Evolutionary conservation across 2,113 vertebrate species (phyloP), one percentile per base, ranked within the genome.

Genomic region (Varanus komodoensis): DNA sequence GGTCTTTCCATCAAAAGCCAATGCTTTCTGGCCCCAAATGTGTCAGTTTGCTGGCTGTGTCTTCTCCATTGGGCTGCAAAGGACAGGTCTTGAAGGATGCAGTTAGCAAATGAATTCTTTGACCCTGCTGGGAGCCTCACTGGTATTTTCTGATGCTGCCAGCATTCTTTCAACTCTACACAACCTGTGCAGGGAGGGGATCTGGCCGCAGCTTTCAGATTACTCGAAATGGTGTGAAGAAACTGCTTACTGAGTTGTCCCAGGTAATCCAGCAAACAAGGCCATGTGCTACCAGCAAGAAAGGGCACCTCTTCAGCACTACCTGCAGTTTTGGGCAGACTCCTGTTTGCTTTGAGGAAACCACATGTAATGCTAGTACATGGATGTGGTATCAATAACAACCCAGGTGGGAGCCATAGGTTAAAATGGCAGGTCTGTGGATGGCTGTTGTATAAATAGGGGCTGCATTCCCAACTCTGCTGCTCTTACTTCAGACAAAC

Each of bases 91-190:
- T 25, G 83, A 38, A 69, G 25, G n/a, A 27, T 8, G 19, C 12
- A 89, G 54, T 86, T 90, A 87, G 89, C 25, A 90, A 68, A 77
- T 34, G 68, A 23, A 50, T 87, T 6, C 27, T 84, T 91, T 67
- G 89, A n/a, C n/a, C 89, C 14, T 93, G 25, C 19, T 32, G 74
- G 32, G 11, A 87, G 92, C 91, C 54, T 64, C 84, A 29, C 78
- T 81, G 92, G 23, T 48, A 32, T 34, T 4, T 3, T 91, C 32
- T 89, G 82, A 69, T 87, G 3, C 90, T 86, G 95, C 88, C 89
- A 98, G 98, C 96, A 95, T 96, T 99, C 77, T 97, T 98, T 84
- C 92, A 95, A 32, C 82, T 98, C 61, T 97, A 97, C 32, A 96
- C 92, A 67, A 83, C 92, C 54, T 64, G 75, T 78, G 94, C 82